Percentiles rank a stretch among this genome's conserved stretches.
These are phyloP conservation scores for Drosophila persimilis DNA, from an alignment of 1,140 invertebrate species.

Conservation along the genomic window DNA sequence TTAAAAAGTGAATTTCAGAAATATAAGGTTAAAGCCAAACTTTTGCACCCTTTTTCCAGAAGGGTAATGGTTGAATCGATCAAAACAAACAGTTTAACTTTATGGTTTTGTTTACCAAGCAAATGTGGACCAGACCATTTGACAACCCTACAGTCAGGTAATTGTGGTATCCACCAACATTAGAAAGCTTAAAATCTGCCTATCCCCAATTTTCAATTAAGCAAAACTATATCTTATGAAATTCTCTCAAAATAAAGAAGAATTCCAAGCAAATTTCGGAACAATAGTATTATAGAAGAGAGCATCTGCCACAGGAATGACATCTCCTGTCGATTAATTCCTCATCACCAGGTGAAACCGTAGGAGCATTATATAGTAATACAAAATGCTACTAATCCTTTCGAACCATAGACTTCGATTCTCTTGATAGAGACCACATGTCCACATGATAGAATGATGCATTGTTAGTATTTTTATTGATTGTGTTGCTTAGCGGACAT, in stretches of 20 bases:
- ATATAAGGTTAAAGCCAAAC: no score
- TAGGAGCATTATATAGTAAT: conserved; percentile 22
- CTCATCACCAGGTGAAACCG: conserved; percentile 35
- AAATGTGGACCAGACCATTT: no score
- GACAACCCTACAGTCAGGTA: no score
- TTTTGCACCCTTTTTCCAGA: no score
- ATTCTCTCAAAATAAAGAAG: no score
- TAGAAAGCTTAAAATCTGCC: no score
- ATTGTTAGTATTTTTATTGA: background rate
- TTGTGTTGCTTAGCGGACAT: background rate
- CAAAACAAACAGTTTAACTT: conserved; percentile 3
- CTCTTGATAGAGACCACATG: conserved; percentile 29
- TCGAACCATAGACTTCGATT: conserved; percentile 37
- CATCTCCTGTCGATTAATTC: background rate
- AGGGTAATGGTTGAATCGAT: background rate
- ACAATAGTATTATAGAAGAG: background rate
- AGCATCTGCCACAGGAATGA: background rate
- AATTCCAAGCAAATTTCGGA: background rate
- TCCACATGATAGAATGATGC: background rate
- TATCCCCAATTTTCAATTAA: no score
- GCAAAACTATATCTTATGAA: no score
- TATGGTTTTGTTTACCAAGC: conserved; percentile 6
- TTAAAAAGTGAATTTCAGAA: no score
- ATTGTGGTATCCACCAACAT: no score
- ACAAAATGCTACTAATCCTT: conserved; percentile 19